Conservation (phyloP, 2,888 invertebrate genomes). For the Cyaniris semiargus region DNA sequence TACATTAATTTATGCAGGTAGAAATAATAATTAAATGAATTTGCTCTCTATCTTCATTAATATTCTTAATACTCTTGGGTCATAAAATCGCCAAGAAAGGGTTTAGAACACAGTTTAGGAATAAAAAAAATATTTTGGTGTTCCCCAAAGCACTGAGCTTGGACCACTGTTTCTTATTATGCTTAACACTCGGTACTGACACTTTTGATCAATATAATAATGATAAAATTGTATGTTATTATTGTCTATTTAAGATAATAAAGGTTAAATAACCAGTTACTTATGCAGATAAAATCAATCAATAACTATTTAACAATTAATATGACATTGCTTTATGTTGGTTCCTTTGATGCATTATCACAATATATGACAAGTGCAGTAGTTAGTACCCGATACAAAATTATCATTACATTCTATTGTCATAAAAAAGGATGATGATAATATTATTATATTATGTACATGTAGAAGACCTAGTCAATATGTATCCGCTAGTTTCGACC, state of each 20-base stretch:
- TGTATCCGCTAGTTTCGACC: too few species aligned
- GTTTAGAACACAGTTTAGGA: not conserved
- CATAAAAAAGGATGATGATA: too few species aligned
- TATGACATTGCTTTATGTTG: not conserved
- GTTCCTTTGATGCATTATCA: not conserved
- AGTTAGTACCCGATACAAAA: not conserved
- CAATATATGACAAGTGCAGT: not conserved
- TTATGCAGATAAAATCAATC: conserved; percentile 21
- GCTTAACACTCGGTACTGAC: not conserved
- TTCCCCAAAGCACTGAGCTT: not conserved
- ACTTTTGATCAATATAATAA: not conserved
- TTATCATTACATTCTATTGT: not conserved
- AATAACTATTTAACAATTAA: not conserved
- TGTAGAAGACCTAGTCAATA: too few species aligned
- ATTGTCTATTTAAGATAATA: not conserved
- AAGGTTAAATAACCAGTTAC: conserved; percentile 11
- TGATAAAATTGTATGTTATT: not conserved
- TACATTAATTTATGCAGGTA: too few species aligned
- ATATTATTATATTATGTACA: too few species aligned
- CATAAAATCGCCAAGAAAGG: not conserved
- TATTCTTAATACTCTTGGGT: not conserved
- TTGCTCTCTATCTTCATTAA: too few species aligned
- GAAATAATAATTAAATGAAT: too few species aligned
- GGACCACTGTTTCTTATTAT: not conserved
- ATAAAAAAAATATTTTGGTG: not conserved